A percentile compares a stretch with the other conserved stretches of the same genome.
Conservation (phyloP, 92 coral and sea anemone species). For the Pocillopora grandis region DNA sequence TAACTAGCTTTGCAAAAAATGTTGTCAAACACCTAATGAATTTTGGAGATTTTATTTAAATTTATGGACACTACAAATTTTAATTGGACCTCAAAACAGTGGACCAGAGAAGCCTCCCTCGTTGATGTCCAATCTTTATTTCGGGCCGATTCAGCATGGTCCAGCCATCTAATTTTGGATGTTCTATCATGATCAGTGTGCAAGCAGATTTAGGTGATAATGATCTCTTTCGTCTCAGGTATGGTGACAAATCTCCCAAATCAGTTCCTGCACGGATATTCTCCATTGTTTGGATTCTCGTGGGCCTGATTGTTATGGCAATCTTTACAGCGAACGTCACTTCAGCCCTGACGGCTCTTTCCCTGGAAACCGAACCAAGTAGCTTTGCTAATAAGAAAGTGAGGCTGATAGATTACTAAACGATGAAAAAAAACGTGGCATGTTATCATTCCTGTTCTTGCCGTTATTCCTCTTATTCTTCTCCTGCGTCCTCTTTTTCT, state of each 20-base stretch:
- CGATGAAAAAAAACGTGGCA: too few relatives aligned
- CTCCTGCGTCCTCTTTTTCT: too few relatives aligned
- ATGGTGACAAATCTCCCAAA: slow-evolving; percentile 41
- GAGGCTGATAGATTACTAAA: background rate
- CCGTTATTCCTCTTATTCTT: too few relatives aligned
- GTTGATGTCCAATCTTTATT: too few relatives aligned
- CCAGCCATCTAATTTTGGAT: too few relatives aligned
- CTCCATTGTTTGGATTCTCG: slow-evolving; percentile 35
- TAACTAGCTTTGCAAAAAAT: background rate
- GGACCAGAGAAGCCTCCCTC: too few relatives aligned
- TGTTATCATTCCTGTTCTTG: too few relatives aligned
- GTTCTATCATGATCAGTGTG: too few relatives aligned
- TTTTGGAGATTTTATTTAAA: background rate
- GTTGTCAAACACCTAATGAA: too few relatives aligned
- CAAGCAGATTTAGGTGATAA: background rate
- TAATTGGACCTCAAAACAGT: too few relatives aligned
- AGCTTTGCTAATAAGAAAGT: slow-evolving; percentile 10
- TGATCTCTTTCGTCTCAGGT: background rate
- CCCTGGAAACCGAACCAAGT: slow-evolving; percentile 5
- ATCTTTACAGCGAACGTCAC: slow-evolving; percentile 45
- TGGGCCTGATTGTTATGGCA: slow-evolving; percentile 36
- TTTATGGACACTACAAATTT: too few relatives aligned
- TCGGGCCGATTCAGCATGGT: too few relatives aligned
- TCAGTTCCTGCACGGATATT: slow-evolving; percentile 42
- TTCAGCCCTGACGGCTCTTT: slow-evolving; percentile 36